Evolutionary conservation across 92 coral and sea anemone genomes (phyloP).

Genomic region (Porites lobata): DNA sequence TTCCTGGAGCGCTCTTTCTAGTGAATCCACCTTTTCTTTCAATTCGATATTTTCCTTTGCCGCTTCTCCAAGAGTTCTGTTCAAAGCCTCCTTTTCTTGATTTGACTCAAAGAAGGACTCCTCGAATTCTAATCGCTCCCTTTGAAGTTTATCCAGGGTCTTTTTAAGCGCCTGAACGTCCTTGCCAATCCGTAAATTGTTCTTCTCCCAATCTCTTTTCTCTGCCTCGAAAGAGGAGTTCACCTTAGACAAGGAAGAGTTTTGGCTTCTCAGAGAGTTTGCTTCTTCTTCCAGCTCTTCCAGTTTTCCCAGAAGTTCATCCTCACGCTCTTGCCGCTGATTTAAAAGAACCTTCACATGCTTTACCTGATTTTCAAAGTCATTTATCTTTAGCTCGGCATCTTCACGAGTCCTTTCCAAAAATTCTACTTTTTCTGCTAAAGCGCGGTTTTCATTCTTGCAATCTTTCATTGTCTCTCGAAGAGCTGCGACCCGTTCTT

Average conservation of each 20-base stretch:
- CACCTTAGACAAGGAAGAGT: slow-evolving; percentile 66
- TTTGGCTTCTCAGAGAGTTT: slow-evolving; percentile 66
- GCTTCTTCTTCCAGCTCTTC: slow-evolving; percentile 73
- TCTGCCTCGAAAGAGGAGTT: slow-evolving; percentile 88
- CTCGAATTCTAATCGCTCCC: slow-evolving; percentile 85
- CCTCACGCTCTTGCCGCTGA: slow-evolving; percentile 76
- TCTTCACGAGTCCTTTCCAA: slow-evolving; percentile 80
- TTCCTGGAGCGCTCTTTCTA: slow-evolving; percentile 66
- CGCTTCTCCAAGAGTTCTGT: slow-evolving; percentile 72
- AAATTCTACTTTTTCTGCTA: slow-evolving; percentile 76
- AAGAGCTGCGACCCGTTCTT: slow-evolving; percentile 67
- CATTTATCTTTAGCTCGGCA: slow-evolving; percentile 70
- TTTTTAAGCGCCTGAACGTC: slow-evolving; percentile 88
- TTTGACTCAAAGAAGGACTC: slow-evolving; percentile 85
- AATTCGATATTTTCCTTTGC: slow-evolving; percentile 71
- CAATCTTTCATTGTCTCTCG: slow-evolving; percentile 78
- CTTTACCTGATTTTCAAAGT: slow-evolving; percentile 80
- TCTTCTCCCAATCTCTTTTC: slow-evolving; percentile 77
- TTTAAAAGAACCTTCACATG: slow-evolving; percentile 75
- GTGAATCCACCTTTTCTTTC: slow-evolving; percentile 67
- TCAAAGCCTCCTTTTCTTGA: slow-evolving; percentile 79
- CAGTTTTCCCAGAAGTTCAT: slow-evolving; percentile 65
- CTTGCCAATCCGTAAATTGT: slow-evolving; percentile 84
- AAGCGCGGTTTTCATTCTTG: slow-evolving; percentile 73
- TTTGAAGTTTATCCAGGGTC: slow-evolving; percentile 85